phyloP scores from a whole-genome alignment of 37 sponge, comb jelly and placozoan genomes.

The Oscarella lobularis region DNA sequence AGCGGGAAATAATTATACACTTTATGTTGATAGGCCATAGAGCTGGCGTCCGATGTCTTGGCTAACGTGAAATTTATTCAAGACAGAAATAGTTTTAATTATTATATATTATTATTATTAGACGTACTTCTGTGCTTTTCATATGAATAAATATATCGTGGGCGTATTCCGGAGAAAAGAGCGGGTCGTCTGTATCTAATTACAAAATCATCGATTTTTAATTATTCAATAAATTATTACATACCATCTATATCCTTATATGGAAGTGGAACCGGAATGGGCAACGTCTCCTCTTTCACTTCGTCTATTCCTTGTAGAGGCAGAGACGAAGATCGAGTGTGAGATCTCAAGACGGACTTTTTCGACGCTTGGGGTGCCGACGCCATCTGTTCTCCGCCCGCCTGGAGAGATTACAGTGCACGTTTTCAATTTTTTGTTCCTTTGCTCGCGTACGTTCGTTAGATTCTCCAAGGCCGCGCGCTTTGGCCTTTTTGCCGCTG shows the following conservation, averaged over 20 bases:
- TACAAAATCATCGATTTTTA: too few relatives aligned
- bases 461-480: conserved; percentile 47
- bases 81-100: conserved; percentile 90
- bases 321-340: too few relatives aligned
- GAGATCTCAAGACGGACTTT: too few relatives aligned
- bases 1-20: too few relatives aligned
- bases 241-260: not conserved
- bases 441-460: conserved; percentile 38
- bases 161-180: conserved; percentile 74
- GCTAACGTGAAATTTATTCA: conserved; percentile 98
- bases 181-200: conserved; percentile 45
- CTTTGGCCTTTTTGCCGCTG: conserved; percentile 10
- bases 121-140: conserved; percentile 63
- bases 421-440: too few relatives aligned
- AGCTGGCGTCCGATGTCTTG: conserved; percentile 83
- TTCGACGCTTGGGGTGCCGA: too few relatives aligned
- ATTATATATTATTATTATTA: too few relatives aligned
- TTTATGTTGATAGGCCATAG: too few relatives aligned
- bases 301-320: conserved; percentile 24
- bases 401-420: too few relatives aligned
- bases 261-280: too few relatives aligned
- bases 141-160: conserved; percentile 66
- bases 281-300: not conserved
- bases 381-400: too few relatives aligned
- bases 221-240: too few relatives aligned